These are phyloP conservation scores for Brachionichthys hirsutus DNA, from an alignment of 2,113 vertebrate genomes.

Conservation along the genomic window DNA sequence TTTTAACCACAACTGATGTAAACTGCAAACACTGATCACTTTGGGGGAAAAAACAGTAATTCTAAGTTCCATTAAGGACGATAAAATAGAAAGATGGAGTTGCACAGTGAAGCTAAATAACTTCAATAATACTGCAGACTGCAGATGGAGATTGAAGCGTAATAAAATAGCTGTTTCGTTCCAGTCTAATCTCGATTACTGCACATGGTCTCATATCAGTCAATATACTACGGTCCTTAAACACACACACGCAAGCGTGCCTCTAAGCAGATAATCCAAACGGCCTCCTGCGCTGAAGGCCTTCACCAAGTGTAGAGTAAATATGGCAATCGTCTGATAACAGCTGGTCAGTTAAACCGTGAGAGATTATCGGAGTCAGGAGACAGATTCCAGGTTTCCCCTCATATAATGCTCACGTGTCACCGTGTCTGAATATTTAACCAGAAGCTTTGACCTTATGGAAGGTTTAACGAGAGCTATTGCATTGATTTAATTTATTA, in stretches of 20 bases:
- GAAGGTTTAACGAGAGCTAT: no score
- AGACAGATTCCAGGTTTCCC: background rate
- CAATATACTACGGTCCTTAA: conserved; percentile 13
- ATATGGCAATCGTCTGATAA: conserved; percentile 53
- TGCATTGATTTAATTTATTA: no score
- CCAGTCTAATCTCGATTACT: conserved; percentile 24
- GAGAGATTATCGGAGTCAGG: conserved; percentile 31
- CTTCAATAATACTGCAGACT: no score
- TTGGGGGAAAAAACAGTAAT: no score
- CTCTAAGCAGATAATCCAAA: conserved; percentile 53
- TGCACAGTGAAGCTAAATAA: no score
- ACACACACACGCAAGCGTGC: conserved; percentile 23
- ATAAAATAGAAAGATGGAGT: background rate
- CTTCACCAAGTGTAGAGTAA: conserved; percentile 42
- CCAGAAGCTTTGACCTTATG: no score
- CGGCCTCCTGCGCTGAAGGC: conserved; percentile 29
- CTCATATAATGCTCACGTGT: background rate
- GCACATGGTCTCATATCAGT: conserved; percentile 14
- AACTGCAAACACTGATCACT: no score
- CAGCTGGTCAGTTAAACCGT: conserved; percentile 59
- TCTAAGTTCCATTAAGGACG: background rate
- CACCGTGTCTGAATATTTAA: no score
- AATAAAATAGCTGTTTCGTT: no score
- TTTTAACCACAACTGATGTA: no score
- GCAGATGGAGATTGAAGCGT: no score